phyloP scores from a whole-genome alignment of 35 echinoderm and acorn worm genomes.

The Heliocidaris erythrogramma region DNA sequence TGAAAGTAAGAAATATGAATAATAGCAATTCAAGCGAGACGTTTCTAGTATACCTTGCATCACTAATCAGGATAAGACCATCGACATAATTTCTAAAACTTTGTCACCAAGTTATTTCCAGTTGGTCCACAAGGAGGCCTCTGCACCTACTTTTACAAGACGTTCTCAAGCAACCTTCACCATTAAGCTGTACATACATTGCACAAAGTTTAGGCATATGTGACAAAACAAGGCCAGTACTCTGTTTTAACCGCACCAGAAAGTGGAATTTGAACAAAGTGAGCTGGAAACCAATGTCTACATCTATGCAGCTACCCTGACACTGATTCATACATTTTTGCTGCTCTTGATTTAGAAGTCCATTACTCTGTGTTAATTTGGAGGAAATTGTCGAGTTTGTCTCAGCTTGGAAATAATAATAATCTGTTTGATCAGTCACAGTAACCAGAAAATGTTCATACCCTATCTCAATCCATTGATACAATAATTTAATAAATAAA shows the following conservation, averaged over 20 bases:
- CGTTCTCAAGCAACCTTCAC: not conserved
- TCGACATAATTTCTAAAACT: too few species aligned
- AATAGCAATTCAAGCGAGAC: too few species aligned
- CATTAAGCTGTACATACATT: not conserved
- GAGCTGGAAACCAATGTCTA: not conserved
- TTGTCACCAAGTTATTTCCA: not conserved
- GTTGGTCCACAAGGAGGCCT: not conserved
- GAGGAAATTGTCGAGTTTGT: not conserved
- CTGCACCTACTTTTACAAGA: not conserved
- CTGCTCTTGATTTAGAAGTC: not conserved
- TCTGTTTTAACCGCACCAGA: not conserved
- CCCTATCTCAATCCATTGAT: constrained; percentile 23
- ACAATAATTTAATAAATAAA: constrained; percentile 38
- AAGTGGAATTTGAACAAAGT: not conserved
- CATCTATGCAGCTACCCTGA: not conserved
- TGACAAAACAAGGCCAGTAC: not conserved
- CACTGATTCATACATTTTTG: not conserved
- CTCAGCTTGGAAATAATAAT: not conserved
- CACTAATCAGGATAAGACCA: too few species aligned
- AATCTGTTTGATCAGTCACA: not conserved
- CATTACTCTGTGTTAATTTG: not conserved
- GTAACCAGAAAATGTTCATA: not conserved
- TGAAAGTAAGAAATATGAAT: too few species aligned
- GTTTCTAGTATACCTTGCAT: too few species aligned
- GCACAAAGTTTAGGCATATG: not conserved